These are phyloP conservation scores for Stercorarius parasiticus DNA, from an alignment of 2,113 vertebrate species.

Conservation along the genomic window DNA sequence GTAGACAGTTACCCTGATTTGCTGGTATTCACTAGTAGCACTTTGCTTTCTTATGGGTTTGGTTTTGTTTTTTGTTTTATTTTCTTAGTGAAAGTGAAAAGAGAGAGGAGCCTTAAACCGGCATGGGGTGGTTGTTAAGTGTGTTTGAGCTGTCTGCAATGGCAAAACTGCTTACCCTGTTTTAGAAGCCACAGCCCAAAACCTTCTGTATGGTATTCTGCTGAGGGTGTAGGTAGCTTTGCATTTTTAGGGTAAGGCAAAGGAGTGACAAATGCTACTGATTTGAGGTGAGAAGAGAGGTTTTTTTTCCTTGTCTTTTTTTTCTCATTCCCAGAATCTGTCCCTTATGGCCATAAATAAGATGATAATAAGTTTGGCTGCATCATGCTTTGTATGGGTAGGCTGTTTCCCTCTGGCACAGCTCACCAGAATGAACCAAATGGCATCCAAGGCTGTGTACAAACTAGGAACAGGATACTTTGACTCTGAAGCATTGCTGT, in stretches of 20 bases:
- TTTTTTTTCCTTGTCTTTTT: not conserved
- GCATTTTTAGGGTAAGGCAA: not conserved
- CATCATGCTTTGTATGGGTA: not conserved
- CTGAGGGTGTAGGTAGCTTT: not conserved
- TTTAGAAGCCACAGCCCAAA: not conserved
- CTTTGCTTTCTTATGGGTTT: not conserved
- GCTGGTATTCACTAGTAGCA: not conserved
- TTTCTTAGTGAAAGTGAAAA: not conserved
- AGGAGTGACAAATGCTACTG: not conserved
- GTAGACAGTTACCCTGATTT: not conserved
- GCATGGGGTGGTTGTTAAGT: not conserved
- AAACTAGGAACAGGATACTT: not conserved
- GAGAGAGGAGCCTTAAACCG: not conserved
- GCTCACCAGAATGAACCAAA: not conserved
- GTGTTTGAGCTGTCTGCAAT: not conserved
- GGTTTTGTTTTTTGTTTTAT: not conserved
- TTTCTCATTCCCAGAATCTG: not conserved
- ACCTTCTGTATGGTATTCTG: not conserved
- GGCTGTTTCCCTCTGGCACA: not conserved
- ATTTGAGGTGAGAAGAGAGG: not conserved
- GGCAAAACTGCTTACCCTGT: not conserved
- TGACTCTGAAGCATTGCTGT: not conserved
- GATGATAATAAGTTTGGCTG: not conserved
- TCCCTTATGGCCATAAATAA: not conserved
- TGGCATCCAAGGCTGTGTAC: not conserved